A percentile compares a stretch with the other conserved stretches of the same genome.
phyloP scores from a whole-genome alignment of 2,888 invertebrate species.

The Drosophila formosana region DNA sequence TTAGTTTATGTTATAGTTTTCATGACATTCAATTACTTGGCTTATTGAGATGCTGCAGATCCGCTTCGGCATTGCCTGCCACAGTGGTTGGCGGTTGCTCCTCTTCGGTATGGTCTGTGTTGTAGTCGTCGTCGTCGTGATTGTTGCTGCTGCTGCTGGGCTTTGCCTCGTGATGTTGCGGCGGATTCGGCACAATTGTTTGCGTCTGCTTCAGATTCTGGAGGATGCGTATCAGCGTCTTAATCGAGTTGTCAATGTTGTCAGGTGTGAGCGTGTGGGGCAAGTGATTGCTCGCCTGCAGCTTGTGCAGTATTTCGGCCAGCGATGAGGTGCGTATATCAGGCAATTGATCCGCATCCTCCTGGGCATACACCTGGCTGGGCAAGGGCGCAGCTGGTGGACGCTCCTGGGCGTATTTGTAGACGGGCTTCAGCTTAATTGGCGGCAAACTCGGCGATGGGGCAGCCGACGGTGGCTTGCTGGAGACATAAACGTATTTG shows the following conservation, averaged over 20 bases:
- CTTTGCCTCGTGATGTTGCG: constrained; percentile 81
- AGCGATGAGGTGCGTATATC: constrained; percentile 85
- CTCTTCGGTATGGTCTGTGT: constrained; percentile 72
- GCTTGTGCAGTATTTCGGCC: constrained; percentile 89
- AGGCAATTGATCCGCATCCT: constrained; percentile 79
- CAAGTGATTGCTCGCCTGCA: constrained; percentile 91
- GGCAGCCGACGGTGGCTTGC: constrained; percentile 42
- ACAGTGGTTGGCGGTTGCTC: constrained; percentile 34
- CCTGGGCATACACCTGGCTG: constrained; percentile 7
- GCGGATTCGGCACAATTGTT: constrained; percentile 82
- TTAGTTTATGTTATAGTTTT: neutral
- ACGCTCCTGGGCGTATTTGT: constrained; percentile 64
- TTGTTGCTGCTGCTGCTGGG: constrained; percentile 31
- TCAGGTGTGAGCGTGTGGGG: constrained; percentile 91
- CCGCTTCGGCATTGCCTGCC: constrained; percentile 36
- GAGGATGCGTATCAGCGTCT: constrained; percentile 91
- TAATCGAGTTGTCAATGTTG: constrained; percentile 92
- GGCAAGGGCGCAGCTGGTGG: constrained; percentile 41
- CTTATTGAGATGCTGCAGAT: constrained; percentile 52
- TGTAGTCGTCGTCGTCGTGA: constrained; percentile 82
- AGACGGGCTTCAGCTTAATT: constrained; percentile 75
- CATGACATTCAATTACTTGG: constrained; percentile 67
- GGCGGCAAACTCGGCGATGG: constrained; percentile 51
- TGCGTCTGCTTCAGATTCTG: constrained; percentile 88
- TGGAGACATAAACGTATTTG: constrained; percentile 64